A percentile compares a stretch with the other conserved stretches of the same genome.
These are phyloP conservation scores for Trinectes maculatus DNA, from an alignment of 2,113 vertebrate species.

Conservation along the genomic window DNA sequence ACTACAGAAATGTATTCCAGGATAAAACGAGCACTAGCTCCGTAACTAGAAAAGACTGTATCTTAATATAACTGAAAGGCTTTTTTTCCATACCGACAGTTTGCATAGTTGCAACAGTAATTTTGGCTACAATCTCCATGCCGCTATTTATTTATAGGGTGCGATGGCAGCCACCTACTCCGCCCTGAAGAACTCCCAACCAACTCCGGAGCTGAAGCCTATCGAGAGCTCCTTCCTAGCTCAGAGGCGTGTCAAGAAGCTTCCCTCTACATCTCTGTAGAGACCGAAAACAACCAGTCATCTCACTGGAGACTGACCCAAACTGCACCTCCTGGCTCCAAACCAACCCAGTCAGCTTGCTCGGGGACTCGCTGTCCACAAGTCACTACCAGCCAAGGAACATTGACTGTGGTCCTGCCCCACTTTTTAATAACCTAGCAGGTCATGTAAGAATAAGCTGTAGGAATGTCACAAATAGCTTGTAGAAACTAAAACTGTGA, in stretches of 20 bases:
- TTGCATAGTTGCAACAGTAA: not conserved
- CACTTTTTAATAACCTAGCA: no score
- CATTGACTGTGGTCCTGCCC: slow-evolving; percentile 65
- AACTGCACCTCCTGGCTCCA: slow-evolving; percentile 46
- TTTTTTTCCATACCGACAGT: not conserved
- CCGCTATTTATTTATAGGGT: slow-evolving; percentile 81
- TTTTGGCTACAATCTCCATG: not conserved
- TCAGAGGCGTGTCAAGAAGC: slow-evolving; percentile 94
- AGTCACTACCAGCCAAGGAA: slow-evolving; percentile 72
- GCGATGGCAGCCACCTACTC: slow-evolving; percentile 98
- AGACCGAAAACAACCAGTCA: slow-evolving; percentile 45
- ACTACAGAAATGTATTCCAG: no score
- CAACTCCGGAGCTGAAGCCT: slow-evolving; percentile 94
- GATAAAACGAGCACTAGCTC: no score
- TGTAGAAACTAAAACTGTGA: no score
- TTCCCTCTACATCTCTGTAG: slow-evolving; percentile 96
- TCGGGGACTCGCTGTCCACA: slow-evolving; percentile 30
- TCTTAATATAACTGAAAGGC: no score
- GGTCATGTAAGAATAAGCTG: no score
- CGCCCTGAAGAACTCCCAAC: slow-evolving; percentile 94
- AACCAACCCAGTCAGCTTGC: slow-evolving; percentile 63
- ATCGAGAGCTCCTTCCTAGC: slow-evolving; percentile 95
- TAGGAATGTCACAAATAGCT: no score
- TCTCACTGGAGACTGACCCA: slow-evolving; percentile 55
- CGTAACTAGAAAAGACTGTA: no score